Percentiles rank a stretch among this genome's conserved stretches.
These are phyloP conservation scores for Epistrophe eligans DNA, from an alignment of 2,888 invertebrate species.

Conservation along the genomic window DNA sequence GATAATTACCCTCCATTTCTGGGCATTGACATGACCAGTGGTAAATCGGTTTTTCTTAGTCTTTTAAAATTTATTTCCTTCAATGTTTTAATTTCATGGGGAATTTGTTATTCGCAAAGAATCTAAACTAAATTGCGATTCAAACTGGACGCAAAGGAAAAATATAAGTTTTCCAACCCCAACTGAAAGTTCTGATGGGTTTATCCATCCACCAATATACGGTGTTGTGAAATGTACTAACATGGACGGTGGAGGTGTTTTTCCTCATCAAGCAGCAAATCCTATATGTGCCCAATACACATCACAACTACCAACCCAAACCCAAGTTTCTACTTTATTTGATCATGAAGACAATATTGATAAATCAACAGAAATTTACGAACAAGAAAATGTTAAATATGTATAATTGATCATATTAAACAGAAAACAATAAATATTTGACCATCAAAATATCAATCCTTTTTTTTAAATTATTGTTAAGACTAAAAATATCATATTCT, in stretches of 20 bases:
- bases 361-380: not conserved
- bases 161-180: not conserved
- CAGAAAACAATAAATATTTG: too few relatives aligned
- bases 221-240: not conserved
- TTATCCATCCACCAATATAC: not conserved
- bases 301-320: not conserved
- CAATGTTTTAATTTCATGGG: too few relatives aligned
- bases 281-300: not conserved
- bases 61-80: not conserved
- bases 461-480: too few relatives aligned
- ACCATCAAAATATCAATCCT: too few relatives aligned
- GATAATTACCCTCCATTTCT: constrained; percentile 97
- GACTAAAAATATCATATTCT: too few relatives aligned
- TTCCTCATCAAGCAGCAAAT: not conserved
- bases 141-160: too few relatives aligned
- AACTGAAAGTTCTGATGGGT: not conserved
- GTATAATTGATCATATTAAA: too few relatives aligned
- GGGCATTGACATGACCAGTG: constrained; percentile 88
- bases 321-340: too few relatives aligned
- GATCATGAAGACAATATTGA: too few relatives aligned
- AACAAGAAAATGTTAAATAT: too few relatives aligned
- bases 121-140: not conserved
- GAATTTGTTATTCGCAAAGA: not conserved
- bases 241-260: not conserved
- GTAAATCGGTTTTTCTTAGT: constrained; percentile 26